These are phyloP conservation scores for Osmoderma eremita DNA, from an alignment of 2,888 invertebrate genomes.

Conservation along the genomic window DNA sequence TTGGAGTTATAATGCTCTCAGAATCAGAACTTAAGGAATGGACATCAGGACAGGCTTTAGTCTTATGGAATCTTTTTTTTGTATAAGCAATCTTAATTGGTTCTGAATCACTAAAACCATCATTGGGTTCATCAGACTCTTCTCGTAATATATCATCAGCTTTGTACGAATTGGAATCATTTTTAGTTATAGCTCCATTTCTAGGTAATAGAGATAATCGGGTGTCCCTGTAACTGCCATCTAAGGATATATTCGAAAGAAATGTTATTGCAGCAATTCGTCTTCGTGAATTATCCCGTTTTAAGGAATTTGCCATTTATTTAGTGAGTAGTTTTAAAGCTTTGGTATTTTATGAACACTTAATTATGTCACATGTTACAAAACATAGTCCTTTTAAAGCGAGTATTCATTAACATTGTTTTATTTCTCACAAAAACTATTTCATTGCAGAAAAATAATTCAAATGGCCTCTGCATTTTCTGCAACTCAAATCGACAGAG, in stretches of 20 bases:
- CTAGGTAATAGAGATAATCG: conserved; percentile 66
- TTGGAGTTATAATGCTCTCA: conserved; percentile 75
- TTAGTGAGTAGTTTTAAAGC: conserved; percentile 28
- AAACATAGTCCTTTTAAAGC: conserved; percentile 43
- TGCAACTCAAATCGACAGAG: conserved; percentile 30
- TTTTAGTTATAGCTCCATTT: conserved; percentile 60
- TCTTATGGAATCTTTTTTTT: conserved; percentile 51
- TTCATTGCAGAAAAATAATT: conserved; percentile 24
- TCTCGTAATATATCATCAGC: conserved; percentile 55
- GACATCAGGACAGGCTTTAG: conserved; percentile 61
- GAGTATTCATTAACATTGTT: conserved; percentile 39
- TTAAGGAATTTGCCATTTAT: conserved; percentile 67
- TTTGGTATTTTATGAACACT: conserved; percentile 27
- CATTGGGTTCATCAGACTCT: conserved; percentile 61
- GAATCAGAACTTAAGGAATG: conserved; percentile 80
- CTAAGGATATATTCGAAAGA: conserved; percentile 93
- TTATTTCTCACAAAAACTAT: conserved; percentile 29
- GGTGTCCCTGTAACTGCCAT: conserved; percentile 85
- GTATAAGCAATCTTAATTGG: conserved; percentile 45
- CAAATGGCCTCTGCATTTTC: conserved; percentile 33
- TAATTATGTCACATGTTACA: conserved; percentile 44
- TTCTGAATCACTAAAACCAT: conserved; percentile 55
- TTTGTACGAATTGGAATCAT: conserved; percentile 47
- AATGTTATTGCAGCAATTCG: conserved; percentile 93
- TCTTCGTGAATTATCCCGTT: conserved; percentile 77